Base-by-base conservation (phyloP, 1,140 invertebrate species). In the Drosophila repleta region DNA sequence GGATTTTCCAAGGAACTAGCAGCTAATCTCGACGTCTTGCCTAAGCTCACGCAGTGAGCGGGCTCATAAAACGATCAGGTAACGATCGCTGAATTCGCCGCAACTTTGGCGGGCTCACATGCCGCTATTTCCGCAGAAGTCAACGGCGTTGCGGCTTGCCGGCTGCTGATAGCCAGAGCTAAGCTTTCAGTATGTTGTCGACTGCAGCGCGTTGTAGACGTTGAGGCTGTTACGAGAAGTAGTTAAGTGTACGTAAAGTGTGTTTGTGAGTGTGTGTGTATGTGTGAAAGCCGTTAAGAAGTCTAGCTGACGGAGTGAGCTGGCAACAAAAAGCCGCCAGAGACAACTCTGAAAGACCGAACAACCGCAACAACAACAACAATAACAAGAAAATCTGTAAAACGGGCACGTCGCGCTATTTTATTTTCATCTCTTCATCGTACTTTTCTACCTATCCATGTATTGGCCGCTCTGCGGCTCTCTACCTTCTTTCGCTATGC, bases 251-350 rank as follows among this genome's bases (percentile, higher is more conserved):
- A 77, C 56, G 78, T 74, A 77, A 21, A 41, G 32, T 52, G 56
- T 43, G 24, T 37, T n/a, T 45, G 24, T 35, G 43, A 24, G 62
- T 45, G 55, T 46, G 58, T 29, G 29, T 7, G 15, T 35, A 66
- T 78, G 58, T 60, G 67, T 74, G 83, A 79, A 87, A 87, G 82
- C 82, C 83, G 82, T 87, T 87, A 87, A 87, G 82, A 87, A 87
- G 82, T 83, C 75, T 68, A 52, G 46, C 60, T n/a, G n/a, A 39
- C 60, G 58, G 48, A 49, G 74, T 56, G 45, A 63, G 32, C 45
- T 20, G 56, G 35, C 26, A 67, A 60, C 57, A 35, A 35, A 67
- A 17, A 71, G 46, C 57, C 21, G 24, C 35, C 24, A 61, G 43
- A 56, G 51, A 56, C 43, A 74, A 68, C 39, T 48, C 39, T 29